Evolutionary conservation across 2,113 vertebrate genomes (phyloP), one percentile per base, ranked within the genome.

Genomic region (Hemiscyllium ocellatum): DNA sequence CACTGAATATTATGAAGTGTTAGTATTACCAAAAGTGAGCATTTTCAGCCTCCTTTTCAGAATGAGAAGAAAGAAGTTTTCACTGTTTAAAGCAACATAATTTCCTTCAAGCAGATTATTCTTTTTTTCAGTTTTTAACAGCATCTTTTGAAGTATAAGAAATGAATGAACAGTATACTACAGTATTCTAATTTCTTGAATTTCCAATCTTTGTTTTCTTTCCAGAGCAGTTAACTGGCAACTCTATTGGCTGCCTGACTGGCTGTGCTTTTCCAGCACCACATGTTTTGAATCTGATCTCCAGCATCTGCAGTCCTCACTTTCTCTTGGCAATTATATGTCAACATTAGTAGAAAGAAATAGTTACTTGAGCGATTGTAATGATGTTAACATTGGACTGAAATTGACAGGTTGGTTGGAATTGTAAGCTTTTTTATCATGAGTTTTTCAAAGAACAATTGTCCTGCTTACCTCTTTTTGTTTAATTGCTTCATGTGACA

Each of bases 1-100:
- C 94, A 47, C 94, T 95, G 69, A 95, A 76, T 70, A 95, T 95
- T 76, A 70, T 94, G 91, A 94, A 94, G 91, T 69, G 91, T 69
- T 69, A 47, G 65, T 95, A 42, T 72, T 95, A 52, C 29, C 72
- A 42, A 13, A 2, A 42, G 69, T 52, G 94, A 95, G 26, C 69
- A 72, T 10, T 72, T 76, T 72, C 42, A 69, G 68, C 69, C 76
- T 95, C 94, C 94, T 95, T 69, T 95, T 95, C 94, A 95, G 69
- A 72, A 72, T 52, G 68, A 95, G 68, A 95, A 95, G 69, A 95
- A 95, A 69, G 94, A 95, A 72, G 68, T 66, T 94, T 94, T 70
- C 93, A 93, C 19, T 76, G 69, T 95, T 72, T 52, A 95, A 70
- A 95, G 50, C 68, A 52, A 95, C 24, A 72, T 70, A 69, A 68